These are phyloP conservation scores for Eidolon helvum DNA, from an alignment of 2,113 vertebrate genomes.

Conservation along the genomic window DNA sequence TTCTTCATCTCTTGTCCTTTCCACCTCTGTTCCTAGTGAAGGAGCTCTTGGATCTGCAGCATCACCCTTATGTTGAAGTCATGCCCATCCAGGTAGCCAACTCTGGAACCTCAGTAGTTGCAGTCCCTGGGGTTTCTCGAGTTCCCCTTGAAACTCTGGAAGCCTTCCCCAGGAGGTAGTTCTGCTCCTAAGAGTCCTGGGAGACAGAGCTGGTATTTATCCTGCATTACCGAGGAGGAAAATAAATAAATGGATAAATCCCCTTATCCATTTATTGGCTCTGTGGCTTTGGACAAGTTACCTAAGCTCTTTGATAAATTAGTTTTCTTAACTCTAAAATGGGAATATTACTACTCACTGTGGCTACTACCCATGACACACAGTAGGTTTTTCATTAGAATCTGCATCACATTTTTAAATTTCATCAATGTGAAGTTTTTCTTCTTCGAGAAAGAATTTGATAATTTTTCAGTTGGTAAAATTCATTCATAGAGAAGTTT, in stretches of 20 bases:
- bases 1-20: slow-evolving; percentile 92
- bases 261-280: background rate
- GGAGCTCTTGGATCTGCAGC: slow-evolving; percentile 94
- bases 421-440: background rate
- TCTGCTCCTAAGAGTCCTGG: slow-evolving; percentile 92
- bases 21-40: slow-evolving; percentile 92
- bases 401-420: background rate
- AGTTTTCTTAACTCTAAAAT: slow-evolving; percentile 18
- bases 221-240: slow-evolving; percentile 84
- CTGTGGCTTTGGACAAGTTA: background rate
- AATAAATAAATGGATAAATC: background rate
- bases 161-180: slow-evolving; percentile 86
- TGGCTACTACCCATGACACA: background rate
- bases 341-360: background rate
- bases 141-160: slow-evolving; percentile 87
- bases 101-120: slow-evolving; percentile 88
- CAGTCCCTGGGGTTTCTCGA: slow-evolving; percentile 89
- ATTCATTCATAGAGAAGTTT: slow-evolving; percentile 29
- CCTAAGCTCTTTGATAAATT: background rate
- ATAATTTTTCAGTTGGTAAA: slow-evolving; percentile 44
- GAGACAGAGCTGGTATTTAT: slow-evolving; percentile 90
- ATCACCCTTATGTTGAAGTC: slow-evolving; percentile 92
- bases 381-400: background rate
- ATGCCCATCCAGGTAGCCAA: slow-evolving; percentile 89
- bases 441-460: background rate